Percentiles rank a stretch among this genome's conserved stretches.
Evolutionary conservation across 2,113 vertebrate genomes (phyloP).

Genomic region (Ariopsis seemanni): DNA sequence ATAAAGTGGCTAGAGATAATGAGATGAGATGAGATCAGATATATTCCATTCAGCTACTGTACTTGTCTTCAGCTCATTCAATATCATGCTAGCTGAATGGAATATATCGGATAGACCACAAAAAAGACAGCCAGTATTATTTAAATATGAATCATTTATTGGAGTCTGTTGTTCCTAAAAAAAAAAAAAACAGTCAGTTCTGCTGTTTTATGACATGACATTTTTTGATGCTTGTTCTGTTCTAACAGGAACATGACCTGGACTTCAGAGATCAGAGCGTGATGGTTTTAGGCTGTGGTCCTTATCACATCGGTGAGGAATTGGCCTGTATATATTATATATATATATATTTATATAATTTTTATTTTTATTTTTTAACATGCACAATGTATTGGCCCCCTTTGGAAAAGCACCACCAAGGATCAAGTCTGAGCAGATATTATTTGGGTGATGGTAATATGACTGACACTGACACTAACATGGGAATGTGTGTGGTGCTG

Average conservation of each 20-base stretch:
- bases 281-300: conserved; percentile 95
- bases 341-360: no score
- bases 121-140: no score
- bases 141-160: background rate
- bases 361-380: no score
- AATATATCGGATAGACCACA: no score
- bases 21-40: no score
- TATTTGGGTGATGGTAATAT: background rate
- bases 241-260: conserved; percentile 86
- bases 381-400: background rate
- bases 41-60: no score
- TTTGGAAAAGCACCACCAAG: background rate
- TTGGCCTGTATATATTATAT: background rate
- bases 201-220: background rate
- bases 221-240: background rate
- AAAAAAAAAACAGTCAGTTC: no score
- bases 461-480: background rate
- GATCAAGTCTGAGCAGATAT: background rate
- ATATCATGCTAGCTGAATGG: no score
- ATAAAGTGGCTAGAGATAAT: no score
- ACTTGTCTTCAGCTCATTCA: no score
- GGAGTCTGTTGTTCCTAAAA: background rate
- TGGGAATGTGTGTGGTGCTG: no score
- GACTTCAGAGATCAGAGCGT: conserved; percentile 86
- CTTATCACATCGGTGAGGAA: conserved; percentile 92